Percentiles rank a stretch among this genome's conserved stretches.
phyloP scores from a whole-genome alignment of 2,888 invertebrate species.

The Zaprionus bogoriensis region DNA sequence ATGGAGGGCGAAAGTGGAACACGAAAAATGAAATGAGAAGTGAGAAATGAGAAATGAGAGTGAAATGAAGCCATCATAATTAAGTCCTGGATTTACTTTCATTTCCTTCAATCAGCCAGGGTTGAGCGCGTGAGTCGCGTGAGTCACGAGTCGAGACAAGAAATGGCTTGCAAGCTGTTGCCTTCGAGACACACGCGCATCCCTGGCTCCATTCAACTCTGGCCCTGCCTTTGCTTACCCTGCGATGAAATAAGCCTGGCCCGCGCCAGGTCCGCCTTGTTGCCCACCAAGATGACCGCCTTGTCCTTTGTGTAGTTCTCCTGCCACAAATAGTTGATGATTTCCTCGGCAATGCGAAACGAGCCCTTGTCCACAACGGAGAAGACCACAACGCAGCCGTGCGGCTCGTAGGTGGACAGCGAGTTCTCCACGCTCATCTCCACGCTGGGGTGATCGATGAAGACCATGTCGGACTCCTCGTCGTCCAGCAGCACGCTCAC shows the following conservation, averaged over 20 bases:
- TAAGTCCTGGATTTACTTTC: slow-evolving; percentile 40
- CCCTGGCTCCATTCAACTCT: too few species aligned
- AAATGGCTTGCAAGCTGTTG: not conserved
- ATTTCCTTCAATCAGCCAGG: not conserved
- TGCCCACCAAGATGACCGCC: slow-evolving; percentile 95
- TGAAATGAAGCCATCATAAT: slow-evolving; percentile 70
- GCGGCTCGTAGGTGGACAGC: slow-evolving; percentile 94
- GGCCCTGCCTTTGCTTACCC: slow-evolving; percentile 85
- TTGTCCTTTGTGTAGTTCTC: slow-evolving; percentile 92
- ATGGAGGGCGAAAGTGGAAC: slow-evolving; percentile 12
- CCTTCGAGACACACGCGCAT: slow-evolving; percentile 7
- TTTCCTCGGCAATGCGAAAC: slow-evolving; percentile 92
- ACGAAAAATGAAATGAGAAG: slow-evolving; percentile 20
- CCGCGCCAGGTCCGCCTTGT: slow-evolving; percentile 95
- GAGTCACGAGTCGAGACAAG: too few species aligned
- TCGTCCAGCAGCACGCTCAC: slow-evolving; percentile 95
- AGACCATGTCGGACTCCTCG: slow-evolving; percentile 94
- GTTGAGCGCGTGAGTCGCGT: not conserved
- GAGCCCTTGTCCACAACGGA: slow-evolving; percentile 93
- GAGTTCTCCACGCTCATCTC: slow-evolving; percentile 97
- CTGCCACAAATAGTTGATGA: slow-evolving; percentile 92
- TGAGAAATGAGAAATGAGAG: slow-evolving; percentile 25
- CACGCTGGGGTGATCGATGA: slow-evolving; percentile 93
- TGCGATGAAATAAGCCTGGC: slow-evolving; percentile 91
- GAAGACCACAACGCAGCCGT: slow-evolving; percentile 96